A percentile compares a stretch with the other conserved stretches of the same genome.
Evolutionary conservation across 2,888 invertebrate species (phyloP).

Genomic region (Tiliacea citrago): DNA sequence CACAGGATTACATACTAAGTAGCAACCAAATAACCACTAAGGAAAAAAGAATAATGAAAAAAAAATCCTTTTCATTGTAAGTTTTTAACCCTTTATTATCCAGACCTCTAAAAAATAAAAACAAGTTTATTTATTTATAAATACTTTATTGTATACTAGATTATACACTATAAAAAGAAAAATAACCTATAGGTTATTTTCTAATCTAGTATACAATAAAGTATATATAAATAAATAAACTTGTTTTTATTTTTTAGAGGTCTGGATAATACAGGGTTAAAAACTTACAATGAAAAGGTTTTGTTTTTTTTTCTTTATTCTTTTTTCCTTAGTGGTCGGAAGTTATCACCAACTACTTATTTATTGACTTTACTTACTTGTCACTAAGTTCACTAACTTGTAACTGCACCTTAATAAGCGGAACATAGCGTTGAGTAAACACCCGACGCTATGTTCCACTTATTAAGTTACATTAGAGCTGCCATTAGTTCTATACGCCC

Average conservation of each 20-base stretch:
- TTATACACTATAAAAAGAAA: no score
- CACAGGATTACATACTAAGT: no score
- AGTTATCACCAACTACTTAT: background rate
- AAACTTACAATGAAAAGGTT: background rate
- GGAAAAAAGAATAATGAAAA: no score
- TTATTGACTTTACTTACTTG: background rate
- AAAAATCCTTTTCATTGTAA: background rate
- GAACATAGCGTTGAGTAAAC: no score
- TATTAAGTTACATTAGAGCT: slow-evolving; percentile 10
- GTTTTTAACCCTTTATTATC: background rate
- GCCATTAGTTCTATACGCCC: background rate
- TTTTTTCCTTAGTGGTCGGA: no score
- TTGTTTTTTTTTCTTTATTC: no score
- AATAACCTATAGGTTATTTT: no score
- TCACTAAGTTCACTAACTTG: background rate
- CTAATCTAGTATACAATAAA: no score
- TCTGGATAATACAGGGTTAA: background rate
- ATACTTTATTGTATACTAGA: no score
- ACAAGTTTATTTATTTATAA: no score
- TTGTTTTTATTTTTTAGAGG: background rate
- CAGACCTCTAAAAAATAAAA: background rate
- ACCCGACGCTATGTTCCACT: slow-evolving; percentile 1
- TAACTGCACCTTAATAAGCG: background rate
- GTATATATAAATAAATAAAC: no score
- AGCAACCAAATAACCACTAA: no score